phyloP scores from a whole-genome alignment of 2,113 vertebrate genomes.

The Numida meleagris region DNA sequence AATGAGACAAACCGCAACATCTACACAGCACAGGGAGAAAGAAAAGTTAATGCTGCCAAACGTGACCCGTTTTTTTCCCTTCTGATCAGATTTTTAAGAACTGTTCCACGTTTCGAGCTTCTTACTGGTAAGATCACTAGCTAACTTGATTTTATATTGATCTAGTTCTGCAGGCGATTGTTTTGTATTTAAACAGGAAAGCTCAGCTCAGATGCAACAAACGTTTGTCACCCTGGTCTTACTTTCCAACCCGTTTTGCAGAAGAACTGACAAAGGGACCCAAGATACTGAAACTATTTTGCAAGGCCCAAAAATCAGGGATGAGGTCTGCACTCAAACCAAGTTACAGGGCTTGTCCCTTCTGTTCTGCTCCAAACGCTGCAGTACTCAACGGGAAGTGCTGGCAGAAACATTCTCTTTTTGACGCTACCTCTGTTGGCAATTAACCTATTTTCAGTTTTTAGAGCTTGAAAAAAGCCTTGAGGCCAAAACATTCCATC shows the following conservation, averaged over 20 bases:
- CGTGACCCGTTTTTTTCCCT: rapidly evolving
- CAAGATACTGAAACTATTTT: not conserved
- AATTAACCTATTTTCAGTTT: constrained; percentile 20
- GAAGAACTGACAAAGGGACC: not conserved
- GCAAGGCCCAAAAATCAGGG: constrained; percentile 25
- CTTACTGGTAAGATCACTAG: not conserved
- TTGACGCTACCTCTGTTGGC: not conserved
- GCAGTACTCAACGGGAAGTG: not conserved
- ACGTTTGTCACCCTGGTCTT: not conserved
- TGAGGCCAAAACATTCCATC: constrained; percentile 54
- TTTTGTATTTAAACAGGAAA: constrained; percentile 20
- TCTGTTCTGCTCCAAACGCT: not conserved
- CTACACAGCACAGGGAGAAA: not conserved
- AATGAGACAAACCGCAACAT: not conserved
- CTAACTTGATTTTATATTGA: not conserved
- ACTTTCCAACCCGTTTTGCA: constrained; percentile 24
- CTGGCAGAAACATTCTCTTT: not conserved
- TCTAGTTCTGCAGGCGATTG: not conserved
- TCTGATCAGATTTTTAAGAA: not conserved
- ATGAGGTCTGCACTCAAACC: constrained; percentile 6
- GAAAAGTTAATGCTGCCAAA: not conserved
- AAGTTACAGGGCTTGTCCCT: not conserved
- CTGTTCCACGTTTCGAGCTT: not conserved
- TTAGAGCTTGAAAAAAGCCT: constrained; percentile 26
- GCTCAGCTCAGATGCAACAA: constrained; percentile 15